Evolutionary conservation across 2,888 invertebrate genomes (phyloP), one percentile per base, ranked within the genome.

Genomic region (Drosophila anomalata): DNA sequence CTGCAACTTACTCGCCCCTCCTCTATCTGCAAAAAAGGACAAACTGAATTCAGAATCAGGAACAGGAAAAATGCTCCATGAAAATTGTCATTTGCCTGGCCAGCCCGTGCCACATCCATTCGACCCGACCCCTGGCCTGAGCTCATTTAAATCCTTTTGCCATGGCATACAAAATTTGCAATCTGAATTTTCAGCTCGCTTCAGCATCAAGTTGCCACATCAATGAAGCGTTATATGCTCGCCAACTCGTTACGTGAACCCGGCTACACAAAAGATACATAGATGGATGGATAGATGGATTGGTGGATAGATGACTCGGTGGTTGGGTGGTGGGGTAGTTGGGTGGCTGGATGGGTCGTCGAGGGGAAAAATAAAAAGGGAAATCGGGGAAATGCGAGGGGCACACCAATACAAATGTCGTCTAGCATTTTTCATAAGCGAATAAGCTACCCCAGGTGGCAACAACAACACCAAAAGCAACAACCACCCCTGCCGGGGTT

Each of bases 401-500:
- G 8, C 63, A 67, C 63, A 54, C 73, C 65, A 69, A 66, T 58
- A 66, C 61, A 74, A 77, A 77, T 68, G 74, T 72, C 60, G 74
- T 74, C 55, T 55, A 70, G 51, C 65, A 60, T 71, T 82, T 78
- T 87, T 81, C 63, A 85, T 76, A 85, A 87, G 53, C 79, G 86
- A 67, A 67, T 74, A 78, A 87, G 73, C 59, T 66, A 59, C 42
- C 57, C 54, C 48, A 58, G 54, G 48, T 52, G 56, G 73, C 55
- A 73, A 41, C 42, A 41, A 53, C 68, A 79, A 68, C 52, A 58
- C 22, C 22, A 24, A 24, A 24, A 24, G 22, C 22, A 24, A 24
- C 22, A 24, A 24, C 22, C 22, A 60, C 48, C 71, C 57, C 68
- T 51, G 57, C 53, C 31, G 24, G 31, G 54, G 20, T 53, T 39